Evolutionary conservation across 2,113 vertebrate genomes (phyloP), one percentile per base, ranked within the genome.

Genomic region (Corythaeola cristata): DNA sequence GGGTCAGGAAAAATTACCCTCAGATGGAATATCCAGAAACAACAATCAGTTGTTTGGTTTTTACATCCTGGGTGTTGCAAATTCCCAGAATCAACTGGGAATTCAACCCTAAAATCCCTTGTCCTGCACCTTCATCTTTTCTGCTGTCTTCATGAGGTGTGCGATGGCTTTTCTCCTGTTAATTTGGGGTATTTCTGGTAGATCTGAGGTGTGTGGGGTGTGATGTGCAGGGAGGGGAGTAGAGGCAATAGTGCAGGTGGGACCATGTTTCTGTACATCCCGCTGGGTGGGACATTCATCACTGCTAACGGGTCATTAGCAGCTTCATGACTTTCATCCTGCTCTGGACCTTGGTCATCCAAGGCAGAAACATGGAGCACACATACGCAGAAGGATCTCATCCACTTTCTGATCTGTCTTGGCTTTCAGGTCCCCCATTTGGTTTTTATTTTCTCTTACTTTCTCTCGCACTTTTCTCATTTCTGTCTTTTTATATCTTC

Each of bases 141-240:
- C 47, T 1, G 0, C n/a, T 58, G 7, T 15, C 44, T 19, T 53
- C 32, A 27, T 2, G 11, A 74, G 56, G 41, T 3, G 2, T 1
- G 2, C 19, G 45, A 26, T 8, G 20, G 47, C 45, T 73, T 41
- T 27, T 73, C 27, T 59, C 24, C 63, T 59, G 41, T 12, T 32
- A 23, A 8, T 75, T 32, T 72, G 58, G 55, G 37, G 33, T 3
- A 0, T 21, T 59, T 24, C 1, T 15, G 62, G 41, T 3, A 8
- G 41, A 30, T 66, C 56, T 19, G 4, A 1, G 13, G 22, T 22
- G 11, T 11, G n/a, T 21, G 41, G 39, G 28, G 26, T 16, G 45
- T 19, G 32, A 45, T 6, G 53, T 37, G 33, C 64, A 74, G 68
- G 47, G 21, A 49, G 30, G 30, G 79, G 58, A 60, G 22, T 0